Evolutionary conservation across 2,888 invertebrate species (phyloP).

Genomic region (Phaonia tiefii): DNA sequence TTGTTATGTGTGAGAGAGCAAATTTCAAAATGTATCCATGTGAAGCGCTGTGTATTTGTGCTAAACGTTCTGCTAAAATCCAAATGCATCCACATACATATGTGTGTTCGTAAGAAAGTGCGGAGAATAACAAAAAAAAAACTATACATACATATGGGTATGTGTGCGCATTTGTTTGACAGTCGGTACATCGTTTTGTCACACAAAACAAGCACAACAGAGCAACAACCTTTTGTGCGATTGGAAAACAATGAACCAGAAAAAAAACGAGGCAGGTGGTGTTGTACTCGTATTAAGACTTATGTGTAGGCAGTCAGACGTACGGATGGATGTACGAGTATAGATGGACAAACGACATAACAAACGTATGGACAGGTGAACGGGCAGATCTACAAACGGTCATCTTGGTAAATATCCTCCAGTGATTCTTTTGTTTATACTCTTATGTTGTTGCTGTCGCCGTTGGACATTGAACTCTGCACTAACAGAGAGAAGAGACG

Average conservation of each 20-base stretch:
- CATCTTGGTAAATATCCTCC: conserved; percentile 7
- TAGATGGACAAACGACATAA: neutral
- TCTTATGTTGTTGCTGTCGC: neutral
- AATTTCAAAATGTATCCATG: too few relatives aligned
- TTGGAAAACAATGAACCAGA: conserved; percentile 31
- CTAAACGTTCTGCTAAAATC: too few relatives aligned
- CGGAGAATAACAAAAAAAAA: neutral
- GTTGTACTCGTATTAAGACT: conserved; percentile 1
- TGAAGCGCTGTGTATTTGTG: too few relatives aligned
- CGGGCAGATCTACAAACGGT: neutral
- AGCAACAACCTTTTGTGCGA: conserved; percentile 55
- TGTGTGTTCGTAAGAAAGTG: too few relatives aligned
- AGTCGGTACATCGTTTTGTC: neutral
- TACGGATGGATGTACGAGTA: neutral
- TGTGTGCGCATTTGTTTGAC: conserved; percentile 17
- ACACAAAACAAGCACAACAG: conserved; percentile 15
- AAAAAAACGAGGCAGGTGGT: conserved; percentile 45
- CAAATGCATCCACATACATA: too few relatives aligned
- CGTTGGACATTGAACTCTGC: neutral
- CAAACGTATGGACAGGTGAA: too few relatives aligned
- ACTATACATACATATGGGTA: neutral
- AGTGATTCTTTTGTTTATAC: neutral
- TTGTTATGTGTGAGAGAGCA: too few relatives aligned
- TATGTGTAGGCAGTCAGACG: neutral
- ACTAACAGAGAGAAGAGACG: neutral